Evolutionary conservation across 2,888 invertebrate species (phyloP).

Genomic region (Temnothorax unifasciatus): DNA sequence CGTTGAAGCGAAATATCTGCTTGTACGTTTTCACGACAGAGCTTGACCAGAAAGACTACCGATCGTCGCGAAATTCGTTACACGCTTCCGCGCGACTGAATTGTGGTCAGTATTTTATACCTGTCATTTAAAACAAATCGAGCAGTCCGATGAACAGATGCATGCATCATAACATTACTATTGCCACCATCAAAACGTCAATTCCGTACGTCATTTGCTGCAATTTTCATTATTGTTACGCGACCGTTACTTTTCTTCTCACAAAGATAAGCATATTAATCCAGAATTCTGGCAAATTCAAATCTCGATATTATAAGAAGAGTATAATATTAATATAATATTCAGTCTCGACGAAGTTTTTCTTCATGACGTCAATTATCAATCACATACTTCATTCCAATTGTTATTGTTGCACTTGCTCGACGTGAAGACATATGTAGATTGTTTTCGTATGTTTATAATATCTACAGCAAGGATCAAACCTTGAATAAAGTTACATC

Average conservation of each 20-base stretch:
- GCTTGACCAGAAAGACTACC: conserved; percentile 31
- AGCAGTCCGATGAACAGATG: conserved; percentile 38
- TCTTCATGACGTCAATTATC: background rate
- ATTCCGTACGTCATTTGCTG: background rate
- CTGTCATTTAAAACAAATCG: conserved; percentile 56
- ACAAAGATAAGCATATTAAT: conserved; percentile 9
- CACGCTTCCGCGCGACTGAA: conserved; percentile 53
- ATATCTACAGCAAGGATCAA: background rate
- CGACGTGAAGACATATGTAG: background rate
- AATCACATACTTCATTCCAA: background rate
- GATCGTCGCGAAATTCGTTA: conserved; percentile 59
- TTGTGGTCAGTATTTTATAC: conserved; percentile 67
- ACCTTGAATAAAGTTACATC: background rate
- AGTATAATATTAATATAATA: background rate
- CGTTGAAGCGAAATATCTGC: conserved; percentile 7
- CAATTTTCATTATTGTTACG: background rate
- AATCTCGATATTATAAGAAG: background rate
- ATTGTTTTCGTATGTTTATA: background rate
- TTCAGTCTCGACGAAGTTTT: background rate
- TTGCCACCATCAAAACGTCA: too few relatives aligned
- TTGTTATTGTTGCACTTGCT: background rate
- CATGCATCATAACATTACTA: conserved; percentile 9
- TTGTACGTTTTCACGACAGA: background rate
- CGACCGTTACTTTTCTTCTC: background rate
- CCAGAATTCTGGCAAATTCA: background rate